phyloP scores from a whole-genome alignment of 2,888 invertebrate species.

The Philereme transversata region DNA sequence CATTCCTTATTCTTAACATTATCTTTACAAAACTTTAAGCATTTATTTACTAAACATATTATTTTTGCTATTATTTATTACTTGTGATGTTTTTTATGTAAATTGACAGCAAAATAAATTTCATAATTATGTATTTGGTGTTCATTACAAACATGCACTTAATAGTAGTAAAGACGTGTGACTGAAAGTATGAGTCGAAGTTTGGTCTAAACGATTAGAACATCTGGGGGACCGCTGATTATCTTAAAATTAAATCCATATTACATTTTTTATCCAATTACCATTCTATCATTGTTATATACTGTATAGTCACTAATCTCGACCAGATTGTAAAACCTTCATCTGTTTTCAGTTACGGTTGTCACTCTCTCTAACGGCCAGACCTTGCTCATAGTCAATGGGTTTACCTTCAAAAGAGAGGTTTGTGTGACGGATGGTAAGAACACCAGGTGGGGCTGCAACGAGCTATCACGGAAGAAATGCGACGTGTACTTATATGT shows the following conservation, averaged over 20 bases:
- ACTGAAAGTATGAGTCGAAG: too few relatives aligned
- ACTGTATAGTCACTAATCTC: too few relatives aligned
- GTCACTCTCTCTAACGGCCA: constrained; percentile 64
- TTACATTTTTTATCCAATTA: too few relatives aligned
- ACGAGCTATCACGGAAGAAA: constrained; percentile 57
- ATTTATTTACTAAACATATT: background rate
- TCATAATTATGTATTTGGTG: background rate
- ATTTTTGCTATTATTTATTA: background rate
- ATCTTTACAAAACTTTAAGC: too few relatives aligned
- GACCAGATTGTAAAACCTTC: too few relatives aligned
- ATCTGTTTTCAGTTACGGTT: constrained; percentile 59
- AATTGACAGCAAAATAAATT: background rate
- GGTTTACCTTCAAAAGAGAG: constrained; percentile 66
- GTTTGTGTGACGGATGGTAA: constrained; percentile 50
- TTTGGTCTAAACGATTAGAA: too few relatives aligned
- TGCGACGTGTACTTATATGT: constrained; percentile 65
- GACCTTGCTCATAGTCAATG: constrained; percentile 66
- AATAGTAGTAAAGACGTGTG: too few relatives aligned
- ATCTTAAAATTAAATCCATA: too few relatives aligned
- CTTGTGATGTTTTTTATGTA: background rate
- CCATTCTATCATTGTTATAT: too few relatives aligned
- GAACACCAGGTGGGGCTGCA: constrained; percentile 64
- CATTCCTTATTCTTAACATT: too few relatives aligned
- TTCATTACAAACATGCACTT: constrained; percentile 2
- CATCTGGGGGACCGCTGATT: too few relatives aligned